Conservation (phyloP, 2,113 vertebrate genomes). For the Varanus salvator region DNA sequence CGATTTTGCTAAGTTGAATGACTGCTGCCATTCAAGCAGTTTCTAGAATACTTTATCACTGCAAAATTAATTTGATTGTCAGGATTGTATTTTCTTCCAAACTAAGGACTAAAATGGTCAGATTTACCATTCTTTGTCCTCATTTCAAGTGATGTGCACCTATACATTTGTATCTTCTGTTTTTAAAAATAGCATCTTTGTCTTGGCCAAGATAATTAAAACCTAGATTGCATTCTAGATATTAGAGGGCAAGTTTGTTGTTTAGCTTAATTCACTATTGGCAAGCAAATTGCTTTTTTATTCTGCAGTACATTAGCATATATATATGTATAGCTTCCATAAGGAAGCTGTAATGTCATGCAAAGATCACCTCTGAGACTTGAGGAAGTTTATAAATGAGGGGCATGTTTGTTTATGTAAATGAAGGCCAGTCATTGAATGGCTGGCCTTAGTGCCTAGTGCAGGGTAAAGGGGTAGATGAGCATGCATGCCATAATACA, state of each 20-base stretch:
- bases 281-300: conserved; percentile 48
- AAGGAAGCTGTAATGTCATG: conserved; percentile 29
- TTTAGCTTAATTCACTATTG: conserved; percentile 30
- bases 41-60: conserved; percentile 3
- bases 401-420: conserved; percentile 49
- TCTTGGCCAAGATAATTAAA: conserved; percentile 40
- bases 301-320: conserved; percentile 53
- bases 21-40: background rate
- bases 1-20: background rate
- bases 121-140: conserved; percentile 21
- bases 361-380: conserved; percentile 45
- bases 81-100: conserved; percentile 33
- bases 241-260: conserved; percentile 35
- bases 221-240: conserved; percentile 4
- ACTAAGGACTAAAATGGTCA: conserved; percentile 11
- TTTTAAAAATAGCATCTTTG: conserved; percentile 22
- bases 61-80: background rate
- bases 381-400: conserved; percentile 43
- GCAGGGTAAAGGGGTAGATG: conserved; percentile 12
- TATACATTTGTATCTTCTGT: conserved; percentile 30
- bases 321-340: conserved; percentile 33
- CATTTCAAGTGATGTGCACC: background rate
- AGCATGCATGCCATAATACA: background rate
- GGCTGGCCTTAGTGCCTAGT: conserved; percentile 12
- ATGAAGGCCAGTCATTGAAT: conserved; percentile 41